Base-by-base conservation (phyloP, 2,113 vertebrate genomes). In the Chloroceryle aenea region DNA sequence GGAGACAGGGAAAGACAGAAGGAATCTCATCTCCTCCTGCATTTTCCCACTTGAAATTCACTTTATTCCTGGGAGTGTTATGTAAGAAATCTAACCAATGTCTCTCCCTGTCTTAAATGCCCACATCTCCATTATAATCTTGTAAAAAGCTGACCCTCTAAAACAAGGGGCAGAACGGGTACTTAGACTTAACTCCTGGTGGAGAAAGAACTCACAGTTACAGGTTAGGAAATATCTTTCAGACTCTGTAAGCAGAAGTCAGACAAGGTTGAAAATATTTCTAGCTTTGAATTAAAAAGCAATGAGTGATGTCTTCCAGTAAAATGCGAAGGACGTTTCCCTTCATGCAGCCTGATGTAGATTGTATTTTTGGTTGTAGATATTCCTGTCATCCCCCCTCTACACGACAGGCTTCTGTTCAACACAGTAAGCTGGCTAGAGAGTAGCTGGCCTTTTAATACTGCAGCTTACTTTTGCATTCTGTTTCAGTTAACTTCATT, bases 401-500 rank as follows among this genome's bases (percentile, higher is more conserved):
- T 42, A 50, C 32, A 59, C 1, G 11, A 85, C 45, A 93, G 22
- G 55, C 20, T 88, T 74, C 72, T 74, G 53, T 74, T 85, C 67
- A 79, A 30, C 45, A 26, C 14, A 86, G 76, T 12, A 76, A 80
- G 53, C 4, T 55, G 40, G 30, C 71, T 61, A n/a, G 17, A 64
- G 76, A 76, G 66, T 61, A 52, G 36, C 87, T 55, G 45, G 43
- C 25, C 71, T 83, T 87, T 42, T 87, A 93, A 91, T 43, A 62
- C 3, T 88, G 75, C 45, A 55, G 82, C 42, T 90, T 76, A 76
- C 45, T 80, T 96, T 68, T 74, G 85, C 87, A 50, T 76, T 71
- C 77, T 9, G 64, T 56, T 58, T 15, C 3, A 3, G 84, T 55
- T 87, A 85, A 85, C 87, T 90, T 95, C 78, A 96, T 96, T 93